A percentile compares a stretch with the other conserved stretches of the same genome.
phyloP scores from a whole-genome alignment of 2,113 vertebrate genomes.

The Prionailurus bengalensis region DNA sequence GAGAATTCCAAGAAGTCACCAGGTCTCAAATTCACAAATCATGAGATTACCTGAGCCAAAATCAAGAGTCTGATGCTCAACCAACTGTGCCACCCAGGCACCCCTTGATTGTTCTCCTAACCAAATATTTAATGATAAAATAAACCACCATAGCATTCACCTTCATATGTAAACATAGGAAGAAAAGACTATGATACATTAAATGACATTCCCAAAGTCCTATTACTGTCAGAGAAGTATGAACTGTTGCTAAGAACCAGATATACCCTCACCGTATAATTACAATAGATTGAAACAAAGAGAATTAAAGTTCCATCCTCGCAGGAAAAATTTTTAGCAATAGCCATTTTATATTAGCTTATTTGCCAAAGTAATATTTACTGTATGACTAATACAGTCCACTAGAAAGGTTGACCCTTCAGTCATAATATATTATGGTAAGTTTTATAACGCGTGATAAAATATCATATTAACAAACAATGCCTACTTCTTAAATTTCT shows the following conservation, averaged over 20 bases:
- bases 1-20: no score
- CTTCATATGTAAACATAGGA: background rate
- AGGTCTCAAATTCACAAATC: no score
- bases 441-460: background rate
- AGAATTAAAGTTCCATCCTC: background rate
- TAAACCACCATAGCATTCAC: background rate
- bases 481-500: background rate
- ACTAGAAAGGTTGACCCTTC: background rate
- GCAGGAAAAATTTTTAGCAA: background rate
- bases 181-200: background rate
- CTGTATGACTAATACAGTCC: background rate
- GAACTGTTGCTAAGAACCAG: background rate
- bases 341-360: background rate
- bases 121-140: background rate
- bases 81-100: no score
- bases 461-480: background rate
- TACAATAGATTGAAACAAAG: background rate
- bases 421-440: background rate
- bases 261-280: background rate
- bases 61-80: no score
- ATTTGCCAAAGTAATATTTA: conserved; percentile 40
- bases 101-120: background rate
- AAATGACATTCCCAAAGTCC: background rate
- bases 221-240: background rate
- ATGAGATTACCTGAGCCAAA: no score